These are phyloP conservation scores for Atta texana DNA, from an alignment of 1,140 invertebrate species.

Conservation along the genomic window DNA sequence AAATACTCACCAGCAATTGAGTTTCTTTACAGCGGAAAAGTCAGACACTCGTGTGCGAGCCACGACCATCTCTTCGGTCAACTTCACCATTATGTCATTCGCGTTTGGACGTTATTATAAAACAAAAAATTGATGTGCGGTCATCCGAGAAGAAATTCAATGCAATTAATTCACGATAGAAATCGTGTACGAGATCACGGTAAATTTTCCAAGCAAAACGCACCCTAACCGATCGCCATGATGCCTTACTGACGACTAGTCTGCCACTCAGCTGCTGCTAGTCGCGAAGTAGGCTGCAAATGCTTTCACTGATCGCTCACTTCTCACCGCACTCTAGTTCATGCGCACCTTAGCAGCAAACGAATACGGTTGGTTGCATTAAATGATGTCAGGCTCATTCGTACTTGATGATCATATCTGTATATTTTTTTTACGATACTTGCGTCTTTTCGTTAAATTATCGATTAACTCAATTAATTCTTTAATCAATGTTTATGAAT, in stretches of 20 bases:
- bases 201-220: slow-evolving; percentile 62
- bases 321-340: not conserved
- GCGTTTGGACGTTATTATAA: slow-evolving; percentile 14
- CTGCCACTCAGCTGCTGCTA: not conserved
- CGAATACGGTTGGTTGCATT: no score
- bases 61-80: slow-evolving; percentile 97
- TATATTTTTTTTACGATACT: no score
- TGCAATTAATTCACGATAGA: slow-evolving; percentile 33
- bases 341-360: slow-evolving; percentile 9
- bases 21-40: slow-evolving; percentile 92
- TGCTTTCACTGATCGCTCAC: slow-evolving; percentile 54
- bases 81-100: slow-evolving; percentile 88
- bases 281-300: slow-evolving; percentile 53
- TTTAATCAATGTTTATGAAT: no score
- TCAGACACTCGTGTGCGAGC: slow-evolving; percentile 95
- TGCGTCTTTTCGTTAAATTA: no score
- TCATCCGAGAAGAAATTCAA: not conserved
- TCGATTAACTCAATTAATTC: no score
- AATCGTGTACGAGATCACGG: slow-evolving; percentile 44
- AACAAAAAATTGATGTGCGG: not conserved
- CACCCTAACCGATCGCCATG: slow-evolving; percentile 67
- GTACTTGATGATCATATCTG: no score
- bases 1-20: slow-evolving; percentile 95
- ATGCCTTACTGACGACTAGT: slow-evolving; percentile 66
- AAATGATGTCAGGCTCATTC: no score